Evolutionary conservation across 1,140 invertebrate genomes (phyloP).

Genomic region (Megalonaias nervosa): DNA sequence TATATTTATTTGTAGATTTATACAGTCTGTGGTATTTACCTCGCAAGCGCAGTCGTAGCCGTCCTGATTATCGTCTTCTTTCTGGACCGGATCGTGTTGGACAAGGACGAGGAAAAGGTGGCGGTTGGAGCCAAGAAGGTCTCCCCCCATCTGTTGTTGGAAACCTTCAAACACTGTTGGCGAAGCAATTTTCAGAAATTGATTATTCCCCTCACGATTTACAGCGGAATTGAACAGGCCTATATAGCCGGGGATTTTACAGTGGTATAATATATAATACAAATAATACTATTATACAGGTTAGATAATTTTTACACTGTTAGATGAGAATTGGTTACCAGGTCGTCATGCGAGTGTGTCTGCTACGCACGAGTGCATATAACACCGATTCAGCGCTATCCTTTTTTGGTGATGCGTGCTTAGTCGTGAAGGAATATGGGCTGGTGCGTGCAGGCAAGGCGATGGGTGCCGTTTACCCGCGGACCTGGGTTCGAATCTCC

Average conservation of each 20-base stretch:
- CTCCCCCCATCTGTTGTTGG: slow-evolving; percentile 83
- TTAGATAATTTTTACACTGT: no score
- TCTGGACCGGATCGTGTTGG: slow-evolving; percentile 79
- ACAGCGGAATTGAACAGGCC: slow-evolving; percentile 97
- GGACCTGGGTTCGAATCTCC: no score
- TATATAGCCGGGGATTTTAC: slow-evolving; percentile 97
- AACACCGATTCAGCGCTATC: no score
- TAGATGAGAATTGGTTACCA: no score
- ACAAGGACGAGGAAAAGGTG: slow-evolving; percentile 41
- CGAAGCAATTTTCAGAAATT: slow-evolving; percentile 84
- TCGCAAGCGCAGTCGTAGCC: slow-evolving; percentile 87
- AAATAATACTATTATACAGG: no score
- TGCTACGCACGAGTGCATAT: no score
- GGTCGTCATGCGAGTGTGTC: no score
- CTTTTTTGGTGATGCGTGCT: no score
- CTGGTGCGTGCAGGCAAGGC: no score
- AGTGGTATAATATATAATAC: slow-evolving; percentile 80
- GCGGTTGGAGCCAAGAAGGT: slow-evolving; percentile 33
- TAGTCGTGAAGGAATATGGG: no score
- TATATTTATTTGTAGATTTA: slow-evolving; percentile 56
- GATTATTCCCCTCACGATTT: slow-evolving; percentile 94
- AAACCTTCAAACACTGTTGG: slow-evolving; percentile 92
- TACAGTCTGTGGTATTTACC: slow-evolving; percentile 90
- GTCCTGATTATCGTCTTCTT: slow-evolving; percentile 88
- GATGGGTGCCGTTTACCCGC: no score